These are phyloP conservation scores for Myotis vivesi DNA, from an alignment of 2,797 vertebrate genomes.

Conservation along the genomic window DNA sequence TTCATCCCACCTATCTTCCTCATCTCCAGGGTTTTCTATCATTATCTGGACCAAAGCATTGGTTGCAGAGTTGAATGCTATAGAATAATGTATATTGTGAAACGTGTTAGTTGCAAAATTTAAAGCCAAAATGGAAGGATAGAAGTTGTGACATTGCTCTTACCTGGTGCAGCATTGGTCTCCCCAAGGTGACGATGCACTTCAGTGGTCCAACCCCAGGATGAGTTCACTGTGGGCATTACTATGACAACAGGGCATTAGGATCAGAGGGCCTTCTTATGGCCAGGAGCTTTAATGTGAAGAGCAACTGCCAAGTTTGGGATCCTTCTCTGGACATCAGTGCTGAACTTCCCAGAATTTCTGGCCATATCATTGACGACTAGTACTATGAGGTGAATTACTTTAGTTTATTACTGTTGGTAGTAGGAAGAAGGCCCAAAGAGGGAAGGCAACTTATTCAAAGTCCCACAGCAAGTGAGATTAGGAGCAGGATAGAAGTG, in stretches of 20 bases:
- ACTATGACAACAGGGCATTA: conserved; percentile 30
- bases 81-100: background rate
- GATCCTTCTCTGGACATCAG: background rate
- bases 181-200: background rate
- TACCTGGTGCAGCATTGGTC: background rate
- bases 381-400: background rate
- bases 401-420: background rate
- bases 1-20: background rate
- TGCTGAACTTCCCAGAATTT: background rate
- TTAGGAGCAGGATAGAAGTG: background rate
- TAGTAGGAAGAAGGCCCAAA: background rate
- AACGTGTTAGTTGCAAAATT: background rate
- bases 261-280: background rate
- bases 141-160: background rate
- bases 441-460: background rate
- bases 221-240: background rate
- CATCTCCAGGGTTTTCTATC: background rate
- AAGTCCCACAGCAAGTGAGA: background rate
- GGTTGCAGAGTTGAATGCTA: background rate
- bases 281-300: background rate
- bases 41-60: background rate
- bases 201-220: background rate
- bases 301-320: background rate
- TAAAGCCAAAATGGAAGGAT: background rate
- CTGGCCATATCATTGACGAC: background rate